These are phyloP conservation scores for Drosophila rubida DNA, from an alignment of 2,888 invertebrate genomes.

Conservation along the genomic window DNA sequence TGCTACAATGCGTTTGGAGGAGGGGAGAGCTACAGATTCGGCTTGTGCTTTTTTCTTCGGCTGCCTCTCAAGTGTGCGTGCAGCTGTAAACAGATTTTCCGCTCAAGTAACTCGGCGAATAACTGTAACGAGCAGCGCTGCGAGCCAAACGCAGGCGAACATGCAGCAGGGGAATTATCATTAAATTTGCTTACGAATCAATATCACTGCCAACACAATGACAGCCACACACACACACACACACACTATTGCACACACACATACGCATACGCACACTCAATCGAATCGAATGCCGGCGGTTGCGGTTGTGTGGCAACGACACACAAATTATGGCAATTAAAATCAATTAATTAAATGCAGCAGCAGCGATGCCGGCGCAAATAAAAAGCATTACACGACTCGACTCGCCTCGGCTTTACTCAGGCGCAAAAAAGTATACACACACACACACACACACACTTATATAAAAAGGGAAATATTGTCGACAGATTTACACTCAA, in stretches of 20 bases:
- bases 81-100: constrained; percentile 81
- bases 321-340: constrained; percentile 82
- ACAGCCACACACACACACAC: constrained; percentile 23
- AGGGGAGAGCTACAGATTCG: constrained; percentile 20
- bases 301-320: constrained; percentile 79
- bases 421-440: constrained; percentile 45
- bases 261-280: constrained; percentile 15
- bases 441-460: constrained; percentile 8
- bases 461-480: constrained; percentile 53
- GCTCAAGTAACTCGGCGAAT: constrained; percentile 76
- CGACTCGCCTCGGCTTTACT: constrained; percentile 37
- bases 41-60: constrained; percentile 26
- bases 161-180: constrained; percentile 60
- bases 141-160: constrained; percentile 19
- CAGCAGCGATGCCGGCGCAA: constrained; percentile 52
- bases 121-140: constrained; percentile 70
- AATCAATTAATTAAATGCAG: constrained; percentile 82
- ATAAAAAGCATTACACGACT: constrained; percentile 52
- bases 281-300: constrained; percentile 56
- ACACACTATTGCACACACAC: constrained; percentile 14
- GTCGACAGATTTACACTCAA: constrained; percentile 78
- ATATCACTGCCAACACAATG: constrained; percentile 66
- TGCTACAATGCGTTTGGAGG: constrained; percentile 33
- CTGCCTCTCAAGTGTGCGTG: constrained; percentile 74
- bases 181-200: constrained; percentile 79